Evolutionary conservation across 1,140 invertebrate genomes (phyloP).

Genomic region (Gryon sp.): DNA sequence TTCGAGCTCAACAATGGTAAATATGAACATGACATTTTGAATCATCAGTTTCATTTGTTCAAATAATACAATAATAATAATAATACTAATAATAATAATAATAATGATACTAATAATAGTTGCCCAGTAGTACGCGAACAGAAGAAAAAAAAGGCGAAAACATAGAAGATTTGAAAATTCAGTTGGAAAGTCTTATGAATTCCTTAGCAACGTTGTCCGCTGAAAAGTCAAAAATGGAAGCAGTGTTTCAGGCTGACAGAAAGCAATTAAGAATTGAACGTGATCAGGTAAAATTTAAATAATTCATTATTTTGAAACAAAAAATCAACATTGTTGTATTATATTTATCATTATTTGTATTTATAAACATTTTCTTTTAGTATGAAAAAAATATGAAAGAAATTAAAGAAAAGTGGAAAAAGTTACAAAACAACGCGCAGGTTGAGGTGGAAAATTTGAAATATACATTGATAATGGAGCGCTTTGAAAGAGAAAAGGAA

Average conservation of each 20-base stretch:
- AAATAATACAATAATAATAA: neutral
- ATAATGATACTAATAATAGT: neutral
- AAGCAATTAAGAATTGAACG: slow-evolving; percentile 86
- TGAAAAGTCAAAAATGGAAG: slow-evolving; percentile 91
- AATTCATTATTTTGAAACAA: too few species aligned
- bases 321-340: slow-evolving; percentile 4
- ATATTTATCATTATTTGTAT: slow-evolving; percentile 12
- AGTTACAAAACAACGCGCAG: slow-evolving; percentile 80
- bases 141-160: slow-evolving; percentile 67
- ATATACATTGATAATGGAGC: slow-evolving; percentile 86
- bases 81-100: neutral
- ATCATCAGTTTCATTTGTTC: neutral
- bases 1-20: slow-evolving; percentile 22
- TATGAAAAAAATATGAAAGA: slow-evolving; percentile 84
- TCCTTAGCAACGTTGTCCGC: slow-evolving; percentile 88
- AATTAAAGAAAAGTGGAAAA: slow-evolving; percentile 82
- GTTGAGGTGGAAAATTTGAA: slow-evolving; percentile 84
- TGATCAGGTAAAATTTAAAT: slow-evolving; percentile 80
- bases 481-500: slow-evolving; percentile 89
- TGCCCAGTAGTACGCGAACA: slow-evolving; percentile 36
- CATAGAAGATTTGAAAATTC: slow-evolving; percentile 78
- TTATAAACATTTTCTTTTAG: slow-evolving; percentile 79
- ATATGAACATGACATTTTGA: neutral
- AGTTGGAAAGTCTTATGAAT: slow-evolving; percentile 85
- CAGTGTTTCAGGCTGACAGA: slow-evolving; percentile 88